Base-by-base conservation (phyloP, 2,113 vertebrate species). In the Antennarius striatus region DNA sequence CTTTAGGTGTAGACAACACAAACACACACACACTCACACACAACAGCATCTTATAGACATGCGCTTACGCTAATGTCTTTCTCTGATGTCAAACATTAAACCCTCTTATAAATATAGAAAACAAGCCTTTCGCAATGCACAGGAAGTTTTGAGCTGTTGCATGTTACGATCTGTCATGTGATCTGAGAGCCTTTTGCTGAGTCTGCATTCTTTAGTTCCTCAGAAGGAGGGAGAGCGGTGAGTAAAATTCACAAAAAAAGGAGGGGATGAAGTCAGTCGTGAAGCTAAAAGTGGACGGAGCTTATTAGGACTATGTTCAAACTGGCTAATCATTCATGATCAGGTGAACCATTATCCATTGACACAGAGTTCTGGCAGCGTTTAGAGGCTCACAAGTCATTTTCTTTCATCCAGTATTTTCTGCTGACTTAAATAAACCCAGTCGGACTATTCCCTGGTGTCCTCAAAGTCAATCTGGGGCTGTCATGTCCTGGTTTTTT, bases 351-450 rank as follows among this genome's bases (percentile, higher is more conserved):
- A 50, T 49, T 45, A 29, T 30, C 16, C 57, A 29, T 2, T 10
- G 5, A 22, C 5, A 29, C 53, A 53, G 28, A 49, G 6, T 10
- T 48, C 28, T 12, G 15, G 13, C 36, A 63, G 10, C 1, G n/a
- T 1, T 57, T 5, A 22, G 10, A 14, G 32, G 16, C 6, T 5
- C 29, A 29, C 16, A 49, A 10, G 40, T 30, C 4, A n/a, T 56
- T 47, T 43, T 11, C 8, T 36, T 61, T 30, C 12, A 29, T 56
- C 9, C 28, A n/a, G 16, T 63, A 32, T 55, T 80, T 89, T 77
- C 75, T 87, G 86, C 86, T 89, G 83, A 88, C 81, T 81, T 82
- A 71, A 84, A 69, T 56, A 79, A 89, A 82, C 75, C 75, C 40
- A 47, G 46, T 66, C 30, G 0, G 53, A 79, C 51, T 71, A 12